Evolutionary conservation across 2,797 vertebrate species (phyloP).

Genomic region (Sitta carolinensis): DNA sequence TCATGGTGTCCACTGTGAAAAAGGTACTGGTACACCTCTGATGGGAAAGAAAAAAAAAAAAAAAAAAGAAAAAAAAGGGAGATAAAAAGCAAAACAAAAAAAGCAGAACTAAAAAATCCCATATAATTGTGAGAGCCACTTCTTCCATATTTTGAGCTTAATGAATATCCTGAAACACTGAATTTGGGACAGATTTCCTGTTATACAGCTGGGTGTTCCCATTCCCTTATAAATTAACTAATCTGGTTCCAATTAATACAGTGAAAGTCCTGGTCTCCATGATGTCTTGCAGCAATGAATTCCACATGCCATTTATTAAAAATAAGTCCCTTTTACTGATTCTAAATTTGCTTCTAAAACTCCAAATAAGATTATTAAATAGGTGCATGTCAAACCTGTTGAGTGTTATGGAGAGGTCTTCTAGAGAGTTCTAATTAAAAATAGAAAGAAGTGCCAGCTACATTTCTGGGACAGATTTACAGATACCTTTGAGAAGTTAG

Average conservation of each 20-base stretch:
- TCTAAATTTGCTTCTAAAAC: slow-evolving; percentile 43
- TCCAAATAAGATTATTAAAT: slow-evolving; percentile 57
- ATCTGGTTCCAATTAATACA: slow-evolving; percentile 29
- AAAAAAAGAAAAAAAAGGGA: background rate
- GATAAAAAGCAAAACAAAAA: too few relatives aligned
- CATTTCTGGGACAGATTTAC: slow-evolving; percentile 37
- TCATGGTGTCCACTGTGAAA: slow-evolving; percentile 80
- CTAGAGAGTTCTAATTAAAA: slow-evolving; percentile 22
- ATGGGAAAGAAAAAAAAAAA: background rate
- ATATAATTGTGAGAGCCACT: background rate
- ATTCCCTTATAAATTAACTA: slow-evolving; percentile 22
- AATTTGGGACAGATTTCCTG: background rate
- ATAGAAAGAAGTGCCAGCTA: background rate
- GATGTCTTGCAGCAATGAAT: slow-evolving; percentile 53
- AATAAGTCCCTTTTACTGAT: slow-evolving; percentile 35
- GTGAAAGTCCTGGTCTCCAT: slow-evolving; percentile 20
- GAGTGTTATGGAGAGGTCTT: background rate
- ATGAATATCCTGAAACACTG: background rate
- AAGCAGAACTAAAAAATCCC: background rate
- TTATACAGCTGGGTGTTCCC: background rate
- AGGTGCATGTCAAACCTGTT: slow-evolving; percentile 20
- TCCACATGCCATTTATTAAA: slow-evolving; percentile 54
- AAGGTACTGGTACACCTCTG: slow-evolving; percentile 66
- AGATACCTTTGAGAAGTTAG: slow-evolving; percentile 11
- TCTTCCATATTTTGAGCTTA: background rate